These are phyloP conservation scores for Lydus trimaculatus DNA, from an alignment of 2,888 invertebrate species.

Conservation along the genomic window DNA sequence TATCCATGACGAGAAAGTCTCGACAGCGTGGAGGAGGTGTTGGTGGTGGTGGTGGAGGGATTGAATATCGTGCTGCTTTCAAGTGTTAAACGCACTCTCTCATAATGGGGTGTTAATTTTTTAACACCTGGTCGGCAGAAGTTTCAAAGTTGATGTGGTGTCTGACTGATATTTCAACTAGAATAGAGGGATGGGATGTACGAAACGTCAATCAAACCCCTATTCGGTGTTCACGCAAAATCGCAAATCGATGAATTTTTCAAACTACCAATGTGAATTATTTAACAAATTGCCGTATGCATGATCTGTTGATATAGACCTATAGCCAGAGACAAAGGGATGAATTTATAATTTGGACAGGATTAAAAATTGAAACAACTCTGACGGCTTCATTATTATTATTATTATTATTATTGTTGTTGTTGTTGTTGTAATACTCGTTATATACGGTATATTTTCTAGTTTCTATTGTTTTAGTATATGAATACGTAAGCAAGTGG, in stretches of 20 bases:
- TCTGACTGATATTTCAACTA: slow-evolving; percentile 38
- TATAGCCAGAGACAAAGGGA: background rate
- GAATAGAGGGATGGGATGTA: slow-evolving; percentile 16
- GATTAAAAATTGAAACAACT: background rate
- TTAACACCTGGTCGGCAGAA: slow-evolving; percentile 52
- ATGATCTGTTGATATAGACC: background rate
- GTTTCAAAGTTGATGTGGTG: slow-evolving; percentile 46
- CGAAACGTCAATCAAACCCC: slow-evolving; percentile 46
- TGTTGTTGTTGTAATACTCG: too few relatives aligned
- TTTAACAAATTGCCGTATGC: slow-evolving; percentile 13
- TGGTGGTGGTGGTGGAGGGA: slow-evolving; percentile 18
- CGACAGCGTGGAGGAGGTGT: background rate
- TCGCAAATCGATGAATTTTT: slow-evolving; percentile 38
- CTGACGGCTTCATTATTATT: background rate
- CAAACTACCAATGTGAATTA: slow-evolving; percentile 21
- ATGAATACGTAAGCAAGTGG: slow-evolving; percentile 60
- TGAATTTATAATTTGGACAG: background rate
- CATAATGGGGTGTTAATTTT: slow-evolving; percentile 57
- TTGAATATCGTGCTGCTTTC: slow-evolving; percentile 33
- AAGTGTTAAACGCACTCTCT: slow-evolving; percentile 51
- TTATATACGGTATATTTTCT: background rate
- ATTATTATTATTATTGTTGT: background rate
- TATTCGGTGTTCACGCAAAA: slow-evolving; percentile 43
- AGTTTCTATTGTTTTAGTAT: slow-evolving; percentile 37
- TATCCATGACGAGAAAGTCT: slow-evolving; percentile 15